These are phyloP conservation scores for Tricholauxania praeusta DNA, from an alignment of 2,888 invertebrate species.

Conservation along the genomic window DNA sequence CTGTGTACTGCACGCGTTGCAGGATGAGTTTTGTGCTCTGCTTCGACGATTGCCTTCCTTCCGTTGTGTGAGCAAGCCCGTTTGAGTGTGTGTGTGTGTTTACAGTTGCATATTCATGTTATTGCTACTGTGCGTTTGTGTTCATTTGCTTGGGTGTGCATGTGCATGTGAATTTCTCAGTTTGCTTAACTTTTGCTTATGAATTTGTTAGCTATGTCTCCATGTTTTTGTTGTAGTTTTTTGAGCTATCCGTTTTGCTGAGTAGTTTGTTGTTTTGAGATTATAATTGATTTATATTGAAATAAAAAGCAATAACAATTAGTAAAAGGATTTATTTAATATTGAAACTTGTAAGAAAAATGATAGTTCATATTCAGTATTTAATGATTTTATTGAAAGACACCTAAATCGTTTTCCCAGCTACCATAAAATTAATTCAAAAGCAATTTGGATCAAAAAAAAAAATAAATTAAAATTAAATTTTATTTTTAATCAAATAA, in stretches of 20 bases:
- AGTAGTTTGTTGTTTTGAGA: slow-evolving; percentile 2
- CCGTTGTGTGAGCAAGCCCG: background rate
- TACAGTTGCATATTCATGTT: slow-evolving; percentile 12
- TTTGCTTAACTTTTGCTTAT: slow-evolving; percentile 24
- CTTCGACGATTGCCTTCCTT: slow-evolving; percentile 4
- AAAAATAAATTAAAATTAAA: too few species aligned
- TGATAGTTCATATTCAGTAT: too few species aligned
- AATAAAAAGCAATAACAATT: slow-evolving; percentile 9
- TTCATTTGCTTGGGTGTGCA: slow-evolving; percentile 2
- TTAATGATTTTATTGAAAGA: too few species aligned
- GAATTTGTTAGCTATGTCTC: slow-evolving; percentile 24
- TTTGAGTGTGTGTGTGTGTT: background rate
- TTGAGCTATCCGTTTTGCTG: slow-evolving; percentile 5
- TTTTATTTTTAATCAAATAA: too few species aligned
- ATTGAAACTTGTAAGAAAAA: too few species aligned
- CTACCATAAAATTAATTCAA: too few species aligned
- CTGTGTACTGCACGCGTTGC: background rate
- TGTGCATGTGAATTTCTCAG: slow-evolving; percentile 17
- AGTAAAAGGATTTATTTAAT: too few species aligned
- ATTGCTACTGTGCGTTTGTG: too few species aligned
- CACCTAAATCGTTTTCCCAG: too few species aligned
- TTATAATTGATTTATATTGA: slow-evolving; percentile 35
- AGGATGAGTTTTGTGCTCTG: slow-evolving; percentile 1
- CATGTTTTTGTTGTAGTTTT: slow-evolving; percentile 13
- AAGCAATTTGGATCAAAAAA: too few species aligned